Evolutionary conservation across 1,140 invertebrate species (phyloP).

Genomic region (Adelges cooleyi): DNA sequence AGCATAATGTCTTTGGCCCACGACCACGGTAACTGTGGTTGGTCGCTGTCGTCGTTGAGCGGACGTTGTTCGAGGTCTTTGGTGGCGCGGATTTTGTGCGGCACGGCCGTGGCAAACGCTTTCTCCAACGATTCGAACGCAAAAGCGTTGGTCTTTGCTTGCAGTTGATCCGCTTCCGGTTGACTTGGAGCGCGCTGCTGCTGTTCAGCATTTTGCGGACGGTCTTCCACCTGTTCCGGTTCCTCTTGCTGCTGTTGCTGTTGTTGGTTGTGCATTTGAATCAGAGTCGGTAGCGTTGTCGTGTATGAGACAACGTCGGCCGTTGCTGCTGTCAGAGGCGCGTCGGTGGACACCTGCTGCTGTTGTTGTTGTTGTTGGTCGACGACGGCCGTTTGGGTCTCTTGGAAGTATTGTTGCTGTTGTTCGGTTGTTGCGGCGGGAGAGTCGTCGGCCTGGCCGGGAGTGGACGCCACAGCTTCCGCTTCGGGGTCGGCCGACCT

Average conservation of each 20-base stretch:
- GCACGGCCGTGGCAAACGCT: slow-evolving; percentile 1
- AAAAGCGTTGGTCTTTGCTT: slow-evolving; percentile 37
- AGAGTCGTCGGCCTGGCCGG: not conserved
- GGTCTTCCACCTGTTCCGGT: slow-evolving; percentile 36
- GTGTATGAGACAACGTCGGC: not conserved
- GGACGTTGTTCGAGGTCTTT: slow-evolving; percentile 25
- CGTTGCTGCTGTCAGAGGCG: slow-evolving; percentile 35
- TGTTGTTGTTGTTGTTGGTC: slow-evolving; percentile 35
- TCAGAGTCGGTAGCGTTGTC: not conserved
- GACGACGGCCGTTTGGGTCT: slow-evolving; percentile 1
- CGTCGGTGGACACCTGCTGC: not conserved
- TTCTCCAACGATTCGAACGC: slow-evolving; percentile 18
- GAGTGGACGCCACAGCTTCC: not conserved
- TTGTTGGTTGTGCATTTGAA: slow-evolving; percentile 6
- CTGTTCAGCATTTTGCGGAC: slow-evolving; percentile 40
- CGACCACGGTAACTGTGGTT: slow-evolving; percentile 33
- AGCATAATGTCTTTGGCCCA: slow-evolving; percentile 36
- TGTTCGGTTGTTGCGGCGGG: not conserved
- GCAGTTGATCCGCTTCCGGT: too few species aligned
- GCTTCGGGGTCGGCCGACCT: not conserved
- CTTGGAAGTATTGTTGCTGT: not conserved
- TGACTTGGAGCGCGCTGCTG: slow-evolving; percentile 1
- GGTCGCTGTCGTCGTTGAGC: not conserved
- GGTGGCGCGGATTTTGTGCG: slow-evolving; percentile 21
- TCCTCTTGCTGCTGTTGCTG: not conserved